A percentile compares a stretch with the other conserved stretches of the same genome.
Conservation (phyloP, 2,113 vertebrate species). For the Dipodomys merriami region DNA sequence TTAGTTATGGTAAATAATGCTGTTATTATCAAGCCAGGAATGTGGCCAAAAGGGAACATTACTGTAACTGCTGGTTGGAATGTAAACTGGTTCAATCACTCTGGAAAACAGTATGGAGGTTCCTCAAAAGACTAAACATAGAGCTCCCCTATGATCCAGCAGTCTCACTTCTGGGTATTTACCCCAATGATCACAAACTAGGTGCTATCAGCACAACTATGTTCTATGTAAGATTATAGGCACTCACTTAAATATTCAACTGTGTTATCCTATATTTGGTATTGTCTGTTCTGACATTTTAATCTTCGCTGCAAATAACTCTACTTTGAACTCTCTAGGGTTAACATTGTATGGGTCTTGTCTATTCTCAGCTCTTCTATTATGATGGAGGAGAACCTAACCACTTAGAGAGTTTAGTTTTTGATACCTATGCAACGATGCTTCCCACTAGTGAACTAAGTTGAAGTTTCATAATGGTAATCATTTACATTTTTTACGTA, state of each 20-base stretch:
- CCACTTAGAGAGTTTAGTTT: neutral
- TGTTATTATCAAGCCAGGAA: too few relatives aligned
- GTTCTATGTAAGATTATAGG: neutral
- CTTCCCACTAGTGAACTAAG: neutral
- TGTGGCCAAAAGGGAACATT: too few relatives aligned
- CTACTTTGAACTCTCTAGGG: neutral
- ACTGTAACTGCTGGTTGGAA: too few relatives aligned
- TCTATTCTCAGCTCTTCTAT: neutral
- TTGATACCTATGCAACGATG: neutral
- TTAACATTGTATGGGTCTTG: neutral
- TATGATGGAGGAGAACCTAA: neutral
- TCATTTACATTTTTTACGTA: constrained; percentile 21
- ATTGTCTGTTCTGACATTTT: neutral
- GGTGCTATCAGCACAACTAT: too few relatives aligned
- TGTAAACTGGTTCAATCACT: too few relatives aligned
- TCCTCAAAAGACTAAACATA: too few relatives aligned
- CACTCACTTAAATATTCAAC: neutral
- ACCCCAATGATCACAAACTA: too few relatives aligned
- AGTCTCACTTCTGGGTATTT: too few relatives aligned
- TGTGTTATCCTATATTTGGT: neutral
- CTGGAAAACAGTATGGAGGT: too few relatives aligned
- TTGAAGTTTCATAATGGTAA: neutral
- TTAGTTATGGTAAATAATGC: too few relatives aligned
- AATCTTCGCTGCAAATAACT: neutral
- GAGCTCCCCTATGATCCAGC: too few relatives aligned